Base-by-base conservation (phyloP, 2,888 invertebrate species). In the Leucophenga montana region DNA sequence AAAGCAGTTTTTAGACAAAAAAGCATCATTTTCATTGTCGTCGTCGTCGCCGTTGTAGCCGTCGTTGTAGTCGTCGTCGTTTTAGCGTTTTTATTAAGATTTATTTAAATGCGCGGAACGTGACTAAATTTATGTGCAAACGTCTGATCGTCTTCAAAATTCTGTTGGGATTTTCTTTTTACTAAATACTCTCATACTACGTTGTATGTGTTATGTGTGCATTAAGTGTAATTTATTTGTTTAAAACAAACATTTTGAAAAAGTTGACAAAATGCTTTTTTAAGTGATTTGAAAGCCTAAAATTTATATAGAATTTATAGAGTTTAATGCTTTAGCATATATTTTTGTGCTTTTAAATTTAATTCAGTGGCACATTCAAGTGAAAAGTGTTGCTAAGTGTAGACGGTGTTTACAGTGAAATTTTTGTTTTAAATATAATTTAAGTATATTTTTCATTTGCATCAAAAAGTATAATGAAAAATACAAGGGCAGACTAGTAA, bases 101-200 rank as follows among this genome's bases (percentile, higher is more conserved):
- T 81, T 73, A 76, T 77, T 77, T 77, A 84, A 85, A 86, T 84
- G 78, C 79, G 66, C 70, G 64, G 78, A 85, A 86, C 86, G 86
- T 85, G 86, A 80, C 86, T 79, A 71, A 85, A 86, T 85, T 86
- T 85, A 86, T 85, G 66, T 70, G 73, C 69, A 69, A 22, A 67
- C 57, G 67, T 13, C 48, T n/a, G 16, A 8, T 50, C 50, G 16
- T 6, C 50, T 16, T 50, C 6, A n/a, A 50, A 2, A 5, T 39
- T 39, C 39, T 39, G 11, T 8, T 11, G 8, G 39, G 39, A 39
- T 39, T 39, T 39, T 3, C 39, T 39, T 4, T 4, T 27, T 4
- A 39, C 39, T 39, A 39, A 39, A 39, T 39, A 39, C 39, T 3
- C 8, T n/a, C n/a, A n/a, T n/a, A 39, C 1, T 39, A 8, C 1